phyloP scores from a whole-genome alignment of 2,113 vertebrate species.

The Meriones unguiculatus region DNA sequence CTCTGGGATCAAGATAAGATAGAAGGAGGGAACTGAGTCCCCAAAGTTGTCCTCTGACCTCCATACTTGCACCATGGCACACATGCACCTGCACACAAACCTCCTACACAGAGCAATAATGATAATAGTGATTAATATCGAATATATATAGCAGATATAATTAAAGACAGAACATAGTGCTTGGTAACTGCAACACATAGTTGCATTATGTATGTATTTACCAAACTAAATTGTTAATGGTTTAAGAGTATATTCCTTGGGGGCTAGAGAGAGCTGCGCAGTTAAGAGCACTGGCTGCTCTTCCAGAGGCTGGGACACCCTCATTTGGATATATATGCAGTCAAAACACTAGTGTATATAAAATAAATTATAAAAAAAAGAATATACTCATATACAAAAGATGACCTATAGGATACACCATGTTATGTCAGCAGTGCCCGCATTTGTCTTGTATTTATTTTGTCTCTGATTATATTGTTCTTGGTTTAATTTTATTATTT shows the following conservation, averaged over 20 bases:
- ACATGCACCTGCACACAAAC: not conserved
- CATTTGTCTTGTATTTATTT: not conserved
- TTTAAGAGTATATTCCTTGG: not conserved
- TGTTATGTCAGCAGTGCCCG: not conserved
- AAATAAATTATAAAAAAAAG: no score
- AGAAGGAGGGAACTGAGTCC: not conserved
- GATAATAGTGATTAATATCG: not conserved
- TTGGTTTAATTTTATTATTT: not conserved
- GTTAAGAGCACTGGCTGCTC: no score
- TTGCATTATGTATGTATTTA: not conserved
- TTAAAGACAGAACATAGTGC: not conserved
- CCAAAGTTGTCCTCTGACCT: not conserved
- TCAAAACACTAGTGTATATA: no score
- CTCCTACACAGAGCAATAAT: not conserved
- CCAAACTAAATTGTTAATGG: not conserved
- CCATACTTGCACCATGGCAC: not conserved
- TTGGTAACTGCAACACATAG: not conserved
- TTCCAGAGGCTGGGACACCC: no score
- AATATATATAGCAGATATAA: not conserved
- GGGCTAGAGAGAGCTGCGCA: no score
- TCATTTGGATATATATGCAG: no score
- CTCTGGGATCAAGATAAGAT: not conserved
- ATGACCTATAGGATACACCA: not conserved
- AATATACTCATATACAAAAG: not conserved
- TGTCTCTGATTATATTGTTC: not conserved